Evolutionary conservation across 2,888 invertebrate genomes (phyloP).

Genomic region (Anarsia innoxiella): DNA sequence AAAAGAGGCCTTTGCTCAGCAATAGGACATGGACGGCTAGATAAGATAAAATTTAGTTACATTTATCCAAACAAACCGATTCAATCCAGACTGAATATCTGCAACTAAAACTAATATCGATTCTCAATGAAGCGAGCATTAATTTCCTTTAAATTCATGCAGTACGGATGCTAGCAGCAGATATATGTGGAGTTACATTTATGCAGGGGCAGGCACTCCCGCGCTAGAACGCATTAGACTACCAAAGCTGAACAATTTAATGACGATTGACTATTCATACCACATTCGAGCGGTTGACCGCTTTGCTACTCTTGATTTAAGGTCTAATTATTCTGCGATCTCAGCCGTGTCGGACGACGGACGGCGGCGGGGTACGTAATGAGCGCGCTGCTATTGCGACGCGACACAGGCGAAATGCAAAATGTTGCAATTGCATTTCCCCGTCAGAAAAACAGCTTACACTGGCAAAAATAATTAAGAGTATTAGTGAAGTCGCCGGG

Average conservation of each 20-base stretch:
- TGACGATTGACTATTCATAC: constrained; percentile 74
- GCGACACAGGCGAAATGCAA: constrained; percentile 48
- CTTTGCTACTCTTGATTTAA: constrained; percentile 70
- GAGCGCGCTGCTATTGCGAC: constrained; percentile 47
- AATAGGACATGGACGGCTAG: no score
- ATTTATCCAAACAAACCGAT: no score
- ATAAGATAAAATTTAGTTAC: no score
- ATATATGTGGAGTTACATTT: constrained; percentile 14
- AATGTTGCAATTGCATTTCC: constrained; percentile 68
- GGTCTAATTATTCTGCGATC: constrained; percentile 71
- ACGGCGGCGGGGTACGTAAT: constrained; percentile 60
- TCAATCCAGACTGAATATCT: no score
- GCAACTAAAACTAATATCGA: constrained; percentile 10
- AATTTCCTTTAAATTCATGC: constrained; percentile 11
- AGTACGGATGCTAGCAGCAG: constrained; percentile 9
- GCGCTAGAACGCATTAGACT: constrained; percentile 55
- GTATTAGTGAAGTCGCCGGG: constrained; percentile 66
- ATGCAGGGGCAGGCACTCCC: constrained; percentile 15
- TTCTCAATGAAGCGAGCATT: constrained; percentile 8
- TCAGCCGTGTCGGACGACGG: constrained; percentile 59
- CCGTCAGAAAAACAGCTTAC: constrained; percentile 73
- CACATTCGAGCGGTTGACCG: constrained; percentile 69
- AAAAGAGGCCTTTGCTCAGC: no score
- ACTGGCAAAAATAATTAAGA: constrained; percentile 74
- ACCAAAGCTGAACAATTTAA: constrained; percentile 72